A percentile compares a stretch with the other conserved stretches of the same genome.
Conservation (phyloP, 2,797 vertebrate species). For the Rallus crepitans region DNA sequence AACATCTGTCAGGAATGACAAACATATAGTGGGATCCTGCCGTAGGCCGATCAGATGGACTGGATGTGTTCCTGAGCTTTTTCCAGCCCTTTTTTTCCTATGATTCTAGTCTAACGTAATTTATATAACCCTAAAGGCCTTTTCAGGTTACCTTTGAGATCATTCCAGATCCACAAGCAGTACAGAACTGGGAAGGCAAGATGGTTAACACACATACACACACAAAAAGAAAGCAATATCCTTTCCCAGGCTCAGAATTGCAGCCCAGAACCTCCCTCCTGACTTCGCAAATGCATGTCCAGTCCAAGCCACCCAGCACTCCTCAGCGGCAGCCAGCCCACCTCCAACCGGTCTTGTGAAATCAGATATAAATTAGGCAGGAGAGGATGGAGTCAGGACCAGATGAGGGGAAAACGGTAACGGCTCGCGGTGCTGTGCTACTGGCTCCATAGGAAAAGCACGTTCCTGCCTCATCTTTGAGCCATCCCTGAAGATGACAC, state of each 20-base stretch:
- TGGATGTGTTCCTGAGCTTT: constrained; percentile 19
- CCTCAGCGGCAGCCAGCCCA: background rate
- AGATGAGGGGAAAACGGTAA: background rate
- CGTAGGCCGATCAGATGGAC: background rate
- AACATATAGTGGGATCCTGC: constrained; percentile 1
- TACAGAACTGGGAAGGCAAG: background rate
- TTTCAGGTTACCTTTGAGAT: constrained; percentile 68
- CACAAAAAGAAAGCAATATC: background rate
- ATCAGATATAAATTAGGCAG: background rate
- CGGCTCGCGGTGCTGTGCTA: background rate
- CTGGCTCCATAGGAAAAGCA: accelerated
- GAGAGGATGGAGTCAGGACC: background rate
- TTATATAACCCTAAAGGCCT: constrained; percentile 57
- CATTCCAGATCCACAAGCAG: constrained; percentile 39
- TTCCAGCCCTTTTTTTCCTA: background rate
- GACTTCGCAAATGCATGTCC: background rate
- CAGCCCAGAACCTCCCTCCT: constrained; percentile 44
- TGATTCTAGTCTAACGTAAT: background rate
- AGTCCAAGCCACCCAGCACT: constrained; percentile 41
- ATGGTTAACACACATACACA: background rate
- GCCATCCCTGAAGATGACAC: background rate
- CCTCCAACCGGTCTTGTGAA: background rate
- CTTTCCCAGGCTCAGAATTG: constrained; percentile 37
- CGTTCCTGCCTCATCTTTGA: background rate
- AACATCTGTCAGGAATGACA: constrained; percentile 59